phyloP scores from a whole-genome alignment of 2,113 vertebrate species.

The Thymallus thymallus region DNA sequence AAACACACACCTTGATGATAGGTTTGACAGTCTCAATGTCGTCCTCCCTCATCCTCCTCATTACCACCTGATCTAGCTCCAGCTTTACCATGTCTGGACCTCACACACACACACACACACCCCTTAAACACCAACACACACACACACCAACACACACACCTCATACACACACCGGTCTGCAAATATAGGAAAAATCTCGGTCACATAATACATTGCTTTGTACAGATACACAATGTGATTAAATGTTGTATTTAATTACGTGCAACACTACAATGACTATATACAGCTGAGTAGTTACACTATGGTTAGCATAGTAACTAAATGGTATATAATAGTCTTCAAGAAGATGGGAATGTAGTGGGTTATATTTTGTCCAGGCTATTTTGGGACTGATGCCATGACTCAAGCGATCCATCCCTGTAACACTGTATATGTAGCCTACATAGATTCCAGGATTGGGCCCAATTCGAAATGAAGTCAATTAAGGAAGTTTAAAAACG shows the following conservation, averaged over 20 bases:
- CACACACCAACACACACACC: constrained; percentile 23
- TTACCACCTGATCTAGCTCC: constrained; percentile 71
- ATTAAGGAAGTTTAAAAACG: too few species aligned
- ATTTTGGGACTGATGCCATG: neutral
- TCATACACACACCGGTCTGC: constrained; percentile 50
- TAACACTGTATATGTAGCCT: too few species aligned
- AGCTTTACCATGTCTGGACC: constrained; percentile 68
- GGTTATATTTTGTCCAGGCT: constrained; percentile 43
- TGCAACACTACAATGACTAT: neutral
- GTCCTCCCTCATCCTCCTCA: constrained; percentile 76
- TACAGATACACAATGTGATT: neutral
- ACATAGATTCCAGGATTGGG: too few species aligned
- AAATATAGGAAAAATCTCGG: constrained; percentile 48
- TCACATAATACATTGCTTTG: constrained; percentile 48
- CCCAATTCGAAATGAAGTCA: too few species aligned
- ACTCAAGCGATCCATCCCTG: neutral
- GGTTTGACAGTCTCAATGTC: constrained; percentile 75
- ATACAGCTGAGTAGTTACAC: neutral
- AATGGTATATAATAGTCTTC: neutral
- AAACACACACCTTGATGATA: constrained; percentile 71
- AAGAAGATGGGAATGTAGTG: neutral
- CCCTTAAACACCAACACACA: too few species aligned
- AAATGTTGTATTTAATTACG: constrained; percentile 28
- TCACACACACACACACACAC: constrained; percentile 6
- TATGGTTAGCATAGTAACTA: neutral